Evolutionary conservation across 2,113 vertebrate species (phyloP), one percentile per base, ranked within the genome.

Genomic region (Pandion haliaetus): DNA sequence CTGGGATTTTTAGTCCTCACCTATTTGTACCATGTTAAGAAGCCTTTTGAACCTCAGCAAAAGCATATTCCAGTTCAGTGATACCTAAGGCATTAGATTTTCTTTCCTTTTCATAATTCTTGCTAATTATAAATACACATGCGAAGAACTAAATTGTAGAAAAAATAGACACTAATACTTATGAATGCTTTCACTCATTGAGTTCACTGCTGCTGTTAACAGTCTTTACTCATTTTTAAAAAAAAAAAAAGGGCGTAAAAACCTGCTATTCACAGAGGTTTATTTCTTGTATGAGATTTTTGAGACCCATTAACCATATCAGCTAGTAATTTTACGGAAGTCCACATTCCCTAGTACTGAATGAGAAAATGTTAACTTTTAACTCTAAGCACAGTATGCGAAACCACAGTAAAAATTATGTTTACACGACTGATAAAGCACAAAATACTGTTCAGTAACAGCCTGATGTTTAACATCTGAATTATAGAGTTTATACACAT

Each of bases 111-210:
- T 47, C 26, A 8, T 67, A 62, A 76, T 42, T 79, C 73, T 72
- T 74, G 14, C 45, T 97, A 94, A 97, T 96, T 97, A 76, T 86
- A 97, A 95, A 91, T 85, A 61, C 89, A 76, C 31, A 57, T 45
- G 11, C 82, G 73, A 93, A 94, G 94, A 97, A 84, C 65, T 97
- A 82, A 95, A 95, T 70, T 95, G 58, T 91, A 95, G 91, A 96
- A 96, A 45, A 94, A 95, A 95, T 47, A 92, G 74, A 94, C 70
- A 89, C 71, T 94, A 96, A 92, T 94, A 95, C 82, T 97, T 97
- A 97, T n/a, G 96, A 94, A 95, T 96, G 88, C 66, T 92, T 82
- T 94, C 86, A 93, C n/a, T 96, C 79, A 82, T 85, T 4, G 57
- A 91, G 95, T 95, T 95, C 85, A 94, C 61, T 95, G 84, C 85